phyloP scores from a whole-genome alignment of 1,140 invertebrate species.

The Hermatobates lingyangjiaoensis region DNA sequence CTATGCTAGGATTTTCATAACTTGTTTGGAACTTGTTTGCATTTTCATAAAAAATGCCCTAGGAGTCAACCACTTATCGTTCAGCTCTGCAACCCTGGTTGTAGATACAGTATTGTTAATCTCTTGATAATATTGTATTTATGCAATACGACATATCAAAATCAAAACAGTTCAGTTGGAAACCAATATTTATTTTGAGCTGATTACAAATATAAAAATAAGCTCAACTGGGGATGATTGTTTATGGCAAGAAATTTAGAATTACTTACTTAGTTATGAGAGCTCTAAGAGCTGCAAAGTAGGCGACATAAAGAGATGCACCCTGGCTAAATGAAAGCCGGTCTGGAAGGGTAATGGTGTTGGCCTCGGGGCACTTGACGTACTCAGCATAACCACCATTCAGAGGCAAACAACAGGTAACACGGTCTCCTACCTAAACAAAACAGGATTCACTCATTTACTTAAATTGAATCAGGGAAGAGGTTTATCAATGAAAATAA shows the following conservation, averaged over 20 bases:
- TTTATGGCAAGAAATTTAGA: not conserved
- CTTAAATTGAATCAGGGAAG: no score
- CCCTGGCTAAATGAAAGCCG: conserved; percentile 31
- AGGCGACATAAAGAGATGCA: conserved; percentile 34
- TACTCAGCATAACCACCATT: conserved; percentile 34
- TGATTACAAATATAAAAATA: no score
- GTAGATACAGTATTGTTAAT: no score
- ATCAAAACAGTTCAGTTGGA: not conserved
- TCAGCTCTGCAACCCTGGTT: no score
- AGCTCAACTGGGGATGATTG: not conserved
- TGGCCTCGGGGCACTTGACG: conserved; percentile 20
- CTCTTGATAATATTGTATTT: no score
- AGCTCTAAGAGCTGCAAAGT: conserved; percentile 36
- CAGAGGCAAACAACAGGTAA: conserved; percentile 22
- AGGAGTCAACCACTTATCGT: no score
- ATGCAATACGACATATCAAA: no score
- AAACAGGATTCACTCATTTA: not conserved
- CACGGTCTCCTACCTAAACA: conserved; percentile 31
- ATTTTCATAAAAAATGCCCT: no score
- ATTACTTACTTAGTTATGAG: conserved; percentile 27
- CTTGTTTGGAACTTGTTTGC: no score
- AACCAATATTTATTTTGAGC: no score
- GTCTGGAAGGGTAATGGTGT: conserved; percentile 24
- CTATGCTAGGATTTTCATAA: no score
- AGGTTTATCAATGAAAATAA: no score